These are phyloP conservation scores for Hafferia zeledoni DNA, from an alignment of 2,797 vertebrate species.

Conservation along the genomic window DNA sequence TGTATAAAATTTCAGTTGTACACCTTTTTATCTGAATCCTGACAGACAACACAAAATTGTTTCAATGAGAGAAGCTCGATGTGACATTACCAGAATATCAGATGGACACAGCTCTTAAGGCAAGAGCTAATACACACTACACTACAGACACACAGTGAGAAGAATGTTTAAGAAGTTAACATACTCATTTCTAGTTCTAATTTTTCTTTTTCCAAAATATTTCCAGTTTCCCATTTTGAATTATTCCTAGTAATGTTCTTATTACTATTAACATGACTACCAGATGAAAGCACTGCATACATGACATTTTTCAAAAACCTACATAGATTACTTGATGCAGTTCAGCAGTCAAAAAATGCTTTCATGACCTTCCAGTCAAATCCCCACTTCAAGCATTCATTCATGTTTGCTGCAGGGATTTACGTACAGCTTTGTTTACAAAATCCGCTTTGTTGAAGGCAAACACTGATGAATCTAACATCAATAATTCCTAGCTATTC, in stretches of 20 bases:
- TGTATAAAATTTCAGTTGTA: background rate
- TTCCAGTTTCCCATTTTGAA: background rate
- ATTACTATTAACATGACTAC: background rate
- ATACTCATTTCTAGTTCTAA: background rate
- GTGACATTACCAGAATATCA: background rate
- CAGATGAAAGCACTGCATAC: background rate
- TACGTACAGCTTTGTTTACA: background rate
- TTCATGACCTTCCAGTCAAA: background rate
- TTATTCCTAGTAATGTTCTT: background rate
- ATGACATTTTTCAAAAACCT: background rate
- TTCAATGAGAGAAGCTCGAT: background rate
- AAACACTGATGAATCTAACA: background rate
- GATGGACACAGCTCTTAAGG: background rate
- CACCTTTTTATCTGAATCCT: background rate
- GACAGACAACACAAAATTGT: background rate
- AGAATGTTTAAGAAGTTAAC: background rate
- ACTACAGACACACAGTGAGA: background rate
- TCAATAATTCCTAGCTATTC: background rate
- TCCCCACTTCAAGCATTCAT: background rate
- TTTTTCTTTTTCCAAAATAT: background rate
- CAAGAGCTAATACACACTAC: background rate
- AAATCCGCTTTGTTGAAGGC: background rate
- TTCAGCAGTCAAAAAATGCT: background rate
- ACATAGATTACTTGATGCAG: background rate
- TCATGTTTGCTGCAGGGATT: background rate